Conservation (phyloP, 92 coral and sea anemone species). For the Anthopleura xanthogrammica region DNA sequence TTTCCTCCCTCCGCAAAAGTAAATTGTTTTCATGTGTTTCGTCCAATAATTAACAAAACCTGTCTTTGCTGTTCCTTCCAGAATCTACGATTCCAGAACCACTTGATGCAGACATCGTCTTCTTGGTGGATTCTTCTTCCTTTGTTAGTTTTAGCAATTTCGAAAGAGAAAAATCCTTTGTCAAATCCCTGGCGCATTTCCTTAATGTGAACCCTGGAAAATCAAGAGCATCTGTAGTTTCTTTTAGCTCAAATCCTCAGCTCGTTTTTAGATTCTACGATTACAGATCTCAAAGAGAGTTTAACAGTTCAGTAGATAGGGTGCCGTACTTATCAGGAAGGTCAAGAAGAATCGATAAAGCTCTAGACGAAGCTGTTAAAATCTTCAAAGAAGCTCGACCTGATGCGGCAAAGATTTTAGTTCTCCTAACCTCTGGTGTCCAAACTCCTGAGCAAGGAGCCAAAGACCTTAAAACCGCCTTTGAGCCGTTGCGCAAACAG, state of each 20-base stretch:
- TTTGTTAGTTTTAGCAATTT: slow-evolving; percentile 52
- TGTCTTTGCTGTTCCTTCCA: slow-evolving; percentile 1
- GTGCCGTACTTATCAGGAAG: slow-evolving; percentile 58
- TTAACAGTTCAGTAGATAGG: slow-evolving; percentile 51
- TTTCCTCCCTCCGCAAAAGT: too few species aligned
- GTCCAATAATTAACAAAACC: neutral
- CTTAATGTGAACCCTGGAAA: slow-evolving; percentile 53
- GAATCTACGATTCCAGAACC: slow-evolving; percentile 31
- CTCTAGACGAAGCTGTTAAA: slow-evolving; percentile 55
- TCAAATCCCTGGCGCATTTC: slow-evolving; percentile 64
- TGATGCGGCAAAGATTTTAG: slow-evolving; percentile 40
- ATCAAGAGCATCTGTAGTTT: slow-evolving; percentile 59
- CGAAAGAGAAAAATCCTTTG: slow-evolving; percentile 60
- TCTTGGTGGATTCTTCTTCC: slow-evolving; percentile 82
- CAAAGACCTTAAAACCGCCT: slow-evolving; percentile 45
- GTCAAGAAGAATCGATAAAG: slow-evolving; percentile 60
- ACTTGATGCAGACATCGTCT: slow-evolving; percentile 46
- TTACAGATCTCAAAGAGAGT: slow-evolving; percentile 48
- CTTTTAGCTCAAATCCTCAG: slow-evolving; percentile 59
- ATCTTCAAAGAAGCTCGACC: slow-evolving; percentile 46
- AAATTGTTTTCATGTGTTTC: neutral
- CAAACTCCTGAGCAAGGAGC: slow-evolving; percentile 40
- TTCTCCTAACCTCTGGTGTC: slow-evolving; percentile 54
- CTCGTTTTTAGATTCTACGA: slow-evolving; percentile 41
- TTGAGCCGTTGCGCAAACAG: slow-evolving; percentile 56